Base-by-base conservation (phyloP, 23 tunicate genomes). In the Styela plicata region DNA sequence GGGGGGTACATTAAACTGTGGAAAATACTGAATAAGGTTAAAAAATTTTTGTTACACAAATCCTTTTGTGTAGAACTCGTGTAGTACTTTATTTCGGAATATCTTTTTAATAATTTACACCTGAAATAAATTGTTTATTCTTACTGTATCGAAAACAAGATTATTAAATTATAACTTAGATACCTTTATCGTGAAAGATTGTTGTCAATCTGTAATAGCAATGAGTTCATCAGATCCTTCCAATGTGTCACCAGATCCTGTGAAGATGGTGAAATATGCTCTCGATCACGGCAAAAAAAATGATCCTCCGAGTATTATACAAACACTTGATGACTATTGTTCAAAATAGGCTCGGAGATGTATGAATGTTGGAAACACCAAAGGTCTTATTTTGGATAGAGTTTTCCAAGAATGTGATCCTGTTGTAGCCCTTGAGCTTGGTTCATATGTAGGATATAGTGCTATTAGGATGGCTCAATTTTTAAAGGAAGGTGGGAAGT, bases 361-460 rank as follows among this genome's bases (percentile, higher is more conserved):
- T 17, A 86, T 91, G 85, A 74, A 86, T 44, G 84, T 91, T 52
- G 97, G 97, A 16, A 53, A 75, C 13, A 63, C 30, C 2, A 91
- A 91, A 74, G 97, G 97, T 36, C 2, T 57, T 0, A 74, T 87
- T 69, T 30, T 92, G 69, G 92, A 92, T 79, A 31, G 74, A 2
- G 13, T 74, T 20, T 27, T 92, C 25, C 63, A 33, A 28, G 92
- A 87, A 79, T 22, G 73, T n/a, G 33, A 79, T 1, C 92, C 92
- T 0, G 73, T 35, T 1, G 31, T 80, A 18, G 77, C 77, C 5
- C 2, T 87, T 64, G 98, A 93, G 74, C 79, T 93, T 2, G 97
- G 97, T 33, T 24, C 82, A n/a, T 91, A 2, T 83, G 78, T 63
- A 32, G 97, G 97, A 30, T 93, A 93, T 84, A 88, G 89, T 33